Evolutionary conservation across 2,113 vertebrate genomes (phyloP).

Genomic region (Sclerurus mexicanus): DNA sequence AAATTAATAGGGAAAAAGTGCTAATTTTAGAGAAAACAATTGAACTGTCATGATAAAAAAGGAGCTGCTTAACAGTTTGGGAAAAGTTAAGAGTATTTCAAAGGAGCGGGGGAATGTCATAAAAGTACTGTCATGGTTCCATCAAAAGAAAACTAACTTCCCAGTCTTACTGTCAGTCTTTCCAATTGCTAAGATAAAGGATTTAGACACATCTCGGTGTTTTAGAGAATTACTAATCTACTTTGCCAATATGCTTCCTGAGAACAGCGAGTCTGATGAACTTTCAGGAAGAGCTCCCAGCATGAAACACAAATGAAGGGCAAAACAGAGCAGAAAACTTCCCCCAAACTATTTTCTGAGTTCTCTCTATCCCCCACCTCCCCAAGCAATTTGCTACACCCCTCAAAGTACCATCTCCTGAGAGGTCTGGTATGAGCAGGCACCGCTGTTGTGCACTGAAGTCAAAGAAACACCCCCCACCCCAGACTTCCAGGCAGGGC

Average conservation of each 20-base stretch:
- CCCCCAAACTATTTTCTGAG: neutral
- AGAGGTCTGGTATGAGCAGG: neutral
- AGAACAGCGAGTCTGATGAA: neutral
- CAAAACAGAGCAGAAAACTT: neutral
- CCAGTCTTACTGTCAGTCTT: neutral
- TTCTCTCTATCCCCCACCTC: neutral
- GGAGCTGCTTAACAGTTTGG: neutral
- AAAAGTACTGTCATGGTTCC: neutral
- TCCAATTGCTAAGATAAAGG: neutral
- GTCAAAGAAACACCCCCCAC: neutral
- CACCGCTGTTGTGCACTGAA: neutral
- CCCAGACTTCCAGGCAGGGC: neutral
- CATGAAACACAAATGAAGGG: fast-evolving
- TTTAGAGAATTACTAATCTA: neutral
- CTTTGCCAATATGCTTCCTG: neutral
- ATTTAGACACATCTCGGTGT: neutral
- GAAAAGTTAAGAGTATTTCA: neutral
- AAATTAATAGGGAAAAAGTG: neutral
- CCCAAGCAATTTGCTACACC: neutral
- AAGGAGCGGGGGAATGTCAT: neutral
- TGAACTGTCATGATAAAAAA: neutral
- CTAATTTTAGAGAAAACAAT: slow-evolving; percentile 10
- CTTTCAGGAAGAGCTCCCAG: fast-evolving
- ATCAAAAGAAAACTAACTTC: neutral
- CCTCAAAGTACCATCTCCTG: neutral